Evolutionary conservation across 2,888 invertebrate species (phyloP), one percentile per base, ranked within the genome.

Genomic region (Cetonia aurata): DNA sequence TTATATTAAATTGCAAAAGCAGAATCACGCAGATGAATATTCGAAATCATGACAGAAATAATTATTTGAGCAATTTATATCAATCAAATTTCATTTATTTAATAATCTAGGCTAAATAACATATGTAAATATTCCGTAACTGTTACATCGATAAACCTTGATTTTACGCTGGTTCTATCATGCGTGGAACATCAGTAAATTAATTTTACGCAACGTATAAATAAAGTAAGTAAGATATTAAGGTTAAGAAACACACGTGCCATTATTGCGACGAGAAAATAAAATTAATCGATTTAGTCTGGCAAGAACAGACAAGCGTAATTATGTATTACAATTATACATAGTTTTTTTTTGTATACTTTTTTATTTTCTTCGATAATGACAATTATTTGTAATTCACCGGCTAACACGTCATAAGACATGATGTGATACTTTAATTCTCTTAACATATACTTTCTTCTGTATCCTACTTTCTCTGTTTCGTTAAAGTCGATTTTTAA

Each of bases 391-490:
- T 74, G 67, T 74, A 73, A 71, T 72, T 72, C 72, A 75, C 67
- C 74, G 71, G 70, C 71, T 52, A 50, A 50, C 62, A 50, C 62
- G 62, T 62, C 62, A 62, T 50, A 50, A 50, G 48, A 15, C 50
- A 50, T 62, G 73, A 72, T 70, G 74, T 74, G 74, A 74, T 74
- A 74, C 74, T 75, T 57, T 75, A 75, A 48, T 48, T 62, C 71
- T 74, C 72, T 72, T 57, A 67, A 69, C 71, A 68, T 74, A 73
- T 67, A 76, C 76, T 76, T 75, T 75, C 75, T 75, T 76, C 73
- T 67, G 60, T 77, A 79, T 77, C 79, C 79, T 79, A 79, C 79
- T 79, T 79, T 79, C 79, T 79, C 79, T 72, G 73, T 53, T 75
- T 74, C 70, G 73, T 73, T 57, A 33, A 72, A 71, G 75, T 72